phyloP scores from a whole-genome alignment of 2,113 vertebrate species.

The Hoplias malabaricus region DNA sequence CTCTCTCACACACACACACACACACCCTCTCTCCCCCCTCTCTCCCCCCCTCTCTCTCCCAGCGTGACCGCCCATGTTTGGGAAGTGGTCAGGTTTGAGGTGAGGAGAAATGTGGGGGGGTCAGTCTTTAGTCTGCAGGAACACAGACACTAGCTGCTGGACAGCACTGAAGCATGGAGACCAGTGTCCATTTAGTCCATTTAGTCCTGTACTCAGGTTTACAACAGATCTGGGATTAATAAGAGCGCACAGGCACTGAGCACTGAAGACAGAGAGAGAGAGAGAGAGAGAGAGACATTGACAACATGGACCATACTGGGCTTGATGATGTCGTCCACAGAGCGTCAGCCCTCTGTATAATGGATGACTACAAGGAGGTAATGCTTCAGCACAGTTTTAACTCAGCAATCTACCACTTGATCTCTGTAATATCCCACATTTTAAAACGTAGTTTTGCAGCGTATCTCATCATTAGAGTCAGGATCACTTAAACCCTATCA shows the following conservation, averaged over 20 bases:
- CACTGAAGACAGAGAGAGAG: not conserved
- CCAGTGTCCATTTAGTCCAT: not conserved
- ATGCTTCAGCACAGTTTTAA: too few species aligned
- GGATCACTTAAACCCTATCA: fast-evolving
- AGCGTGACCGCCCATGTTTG: not conserved
- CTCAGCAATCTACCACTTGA: too few species aligned
- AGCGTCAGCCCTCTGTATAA: constrained; percentile 71
- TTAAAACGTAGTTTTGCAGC: not conserved
- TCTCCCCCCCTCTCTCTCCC: not conserved
- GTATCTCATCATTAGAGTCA: too few species aligned
- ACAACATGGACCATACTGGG: constrained; percentile 73
- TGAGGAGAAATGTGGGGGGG: not conserved
- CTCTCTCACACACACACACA: not conserved
- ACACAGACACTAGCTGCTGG: not conserved
- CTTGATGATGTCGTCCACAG: constrained; percentile 81
- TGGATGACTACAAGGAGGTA: constrained; percentile 91
- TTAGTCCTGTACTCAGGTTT: constrained; percentile 31
- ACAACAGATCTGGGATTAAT: constrained; percentile 37
- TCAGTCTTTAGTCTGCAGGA: constrained; percentile 4
- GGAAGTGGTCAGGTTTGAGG: not conserved
- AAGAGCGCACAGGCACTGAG: not conserved
- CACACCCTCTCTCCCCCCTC: not conserved
- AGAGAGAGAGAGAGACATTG: constrained; percentile 52
- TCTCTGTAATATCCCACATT: not conserved
- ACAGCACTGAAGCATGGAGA: constrained; percentile 1